phyloP scores from a whole-genome alignment of 2,797 vertebrate genomes.

The Rachycentron canadum region DNA sequence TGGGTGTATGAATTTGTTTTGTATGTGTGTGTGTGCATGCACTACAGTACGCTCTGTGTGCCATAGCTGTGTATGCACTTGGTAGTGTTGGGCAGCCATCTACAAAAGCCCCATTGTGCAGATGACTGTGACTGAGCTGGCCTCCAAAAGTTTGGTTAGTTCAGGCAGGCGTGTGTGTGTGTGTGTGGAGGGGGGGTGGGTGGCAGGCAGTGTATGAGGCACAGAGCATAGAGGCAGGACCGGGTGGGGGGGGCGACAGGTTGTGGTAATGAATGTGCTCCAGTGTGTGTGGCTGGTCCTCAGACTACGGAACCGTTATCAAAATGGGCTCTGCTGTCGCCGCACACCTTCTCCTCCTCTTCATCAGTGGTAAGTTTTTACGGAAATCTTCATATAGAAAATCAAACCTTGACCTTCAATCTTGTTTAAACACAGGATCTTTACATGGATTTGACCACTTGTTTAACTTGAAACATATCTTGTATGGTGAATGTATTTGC shows the following conservation, averaged over 20 bases:
- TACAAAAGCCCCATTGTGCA: slow-evolving; percentile 81
- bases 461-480: not conserved
- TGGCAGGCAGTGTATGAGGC: slow-evolving; percentile 42
- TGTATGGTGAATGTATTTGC: not conserved
- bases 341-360: slow-evolving; percentile 58
- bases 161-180: slow-evolving; percentile 40
- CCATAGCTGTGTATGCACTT: slow-evolving; percentile 31
- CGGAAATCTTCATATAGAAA: not conserved
- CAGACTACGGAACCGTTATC: slow-evolving; percentile 48
- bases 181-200: slow-evolving; percentile 21
- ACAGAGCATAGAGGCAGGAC: slow-evolving; percentile 30
- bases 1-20: slow-evolving; percentile 5
- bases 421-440: not conserved
- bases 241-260: slow-evolving; percentile 40
- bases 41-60: slow-evolving; percentile 14
- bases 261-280: slow-evolving; percentile 71
- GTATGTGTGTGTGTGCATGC: not conserved
- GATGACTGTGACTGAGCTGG: slow-evolving; percentile 55
- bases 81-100: slow-evolving; percentile 34
- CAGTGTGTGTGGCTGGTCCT: slow-evolving; percentile 68
- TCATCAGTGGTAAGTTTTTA: slow-evolving; percentile 75
- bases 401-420: not conserved
- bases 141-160: slow-evolving; percentile 56
- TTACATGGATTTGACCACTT: not conserved
- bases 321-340: slow-evolving; percentile 74